A percentile compares a stretch with the other conserved stretches of the same genome.
phyloP scores from a whole-genome alignment of 64 coral and sea anemone species.

The Hydrozoanthus tunicans region DNA sequence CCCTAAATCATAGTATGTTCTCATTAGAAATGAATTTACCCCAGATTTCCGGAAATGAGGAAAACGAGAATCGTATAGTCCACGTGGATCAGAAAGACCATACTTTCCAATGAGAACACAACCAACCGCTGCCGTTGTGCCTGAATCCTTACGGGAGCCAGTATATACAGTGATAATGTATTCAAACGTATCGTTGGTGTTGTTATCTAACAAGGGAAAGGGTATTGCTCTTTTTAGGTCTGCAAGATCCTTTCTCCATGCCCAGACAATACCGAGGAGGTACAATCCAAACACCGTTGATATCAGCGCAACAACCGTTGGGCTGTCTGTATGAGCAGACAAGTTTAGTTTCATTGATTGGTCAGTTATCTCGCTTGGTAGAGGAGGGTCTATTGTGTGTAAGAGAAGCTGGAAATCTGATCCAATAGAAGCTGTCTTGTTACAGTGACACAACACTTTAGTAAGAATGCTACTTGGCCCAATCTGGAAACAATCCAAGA shows the following conservation, averaged over 20 bases:
- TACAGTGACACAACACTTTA: conserved; percentile 65
- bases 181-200: conserved; percentile 42
- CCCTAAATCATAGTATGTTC: conserved; percentile 67
- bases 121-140: conserved; percentile 67
- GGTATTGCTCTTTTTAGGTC: conserved; percentile 61
- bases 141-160: conserved; percentile 56
- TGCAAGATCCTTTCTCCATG: conserved; percentile 61
- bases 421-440: conserved; percentile 70
- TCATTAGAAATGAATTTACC: conserved; percentile 69
- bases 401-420: conserved; percentile 37
- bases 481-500: conserved; percentile 40
- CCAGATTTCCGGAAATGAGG: conserved; percentile 74
- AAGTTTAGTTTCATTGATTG: not conserved
- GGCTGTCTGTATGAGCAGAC: conserved; percentile 28
- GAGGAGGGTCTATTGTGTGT: conserved; percentile 57
- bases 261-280: conserved; percentile 69
- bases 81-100: conserved; percentile 44
- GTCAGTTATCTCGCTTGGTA: not conserved
- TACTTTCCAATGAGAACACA: conserved; percentile 72
- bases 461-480: conserved; percentile 16
- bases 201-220: conserved; percentile 63
- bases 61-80: conserved; percentile 55
- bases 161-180: conserved; percentile 81
- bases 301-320: conserved; percentile 57
- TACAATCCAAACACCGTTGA: conserved; percentile 66